Evolutionary conservation across 2,888 invertebrate genomes (phyloP), one percentile per base, ranked within the genome.

Genomic region (Cerastis leucographa): DNA sequence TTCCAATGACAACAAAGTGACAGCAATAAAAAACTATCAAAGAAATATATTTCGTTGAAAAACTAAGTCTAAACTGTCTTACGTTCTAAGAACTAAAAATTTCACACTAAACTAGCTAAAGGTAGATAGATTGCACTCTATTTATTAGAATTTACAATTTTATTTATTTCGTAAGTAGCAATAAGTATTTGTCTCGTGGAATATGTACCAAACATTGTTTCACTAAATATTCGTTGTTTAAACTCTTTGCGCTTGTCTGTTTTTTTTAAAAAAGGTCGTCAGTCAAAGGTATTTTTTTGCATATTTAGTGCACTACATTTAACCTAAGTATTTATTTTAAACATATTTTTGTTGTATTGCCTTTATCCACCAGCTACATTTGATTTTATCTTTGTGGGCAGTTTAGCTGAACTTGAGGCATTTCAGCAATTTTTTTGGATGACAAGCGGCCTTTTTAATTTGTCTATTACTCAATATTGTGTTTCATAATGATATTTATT

Each of bases 71-170:
- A 81, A 64, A 77, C 83, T 81, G 80, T 87, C 78, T 80, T 80
- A 79, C 49, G 86, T 89, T 89, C 89, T 79, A 85, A 86, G 82
- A 89, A 89, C 87, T 88, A 76, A 87, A 88, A 89, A 74, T 89
- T 87, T 90, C 89, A 89, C 92, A 90, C 89, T 90, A 89, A 86
- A 88, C 89, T 92, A 92, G 92, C 86, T 90, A 90, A 89, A 75
- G 25, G 89, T 93, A 92, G 92, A 86, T 89, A 91, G 90, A 90
- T 89, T 92, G 92, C 92, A 92, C 92, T 89, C 87, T 86, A 89
- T 89, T 89, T 90, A 91, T 84, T 91, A 88, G 86, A 85, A 86
- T 86, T 87, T 86, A 85, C 76, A 85, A 74, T 87, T 86, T 87
- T 86, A 85, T 86, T 85, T 85, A 87, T 83, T 84, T 86, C 81